Percentiles rank a stretch among this genome's conserved stretches.
These are phyloP conservation scores for Callyntrura sp. DNA, from an alignment of 2,888 invertebrate genomes.

Conservation along the genomic window DNA sequence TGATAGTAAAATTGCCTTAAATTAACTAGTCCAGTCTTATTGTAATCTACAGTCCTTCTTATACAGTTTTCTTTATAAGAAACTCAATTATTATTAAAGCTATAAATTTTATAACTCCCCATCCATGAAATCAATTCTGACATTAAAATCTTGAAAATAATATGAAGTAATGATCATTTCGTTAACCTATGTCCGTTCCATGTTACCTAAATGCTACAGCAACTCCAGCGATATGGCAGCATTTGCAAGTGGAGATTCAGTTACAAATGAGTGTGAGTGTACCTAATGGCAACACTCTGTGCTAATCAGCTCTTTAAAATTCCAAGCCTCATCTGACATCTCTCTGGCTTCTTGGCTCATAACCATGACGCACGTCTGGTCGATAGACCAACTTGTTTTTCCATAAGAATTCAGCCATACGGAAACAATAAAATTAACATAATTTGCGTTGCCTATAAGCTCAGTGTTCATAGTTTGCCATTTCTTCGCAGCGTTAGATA, in stretches of 20 bases:
- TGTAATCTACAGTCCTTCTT: too few species aligned
- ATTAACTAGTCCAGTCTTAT: too few species aligned
- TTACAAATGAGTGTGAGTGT: too few species aligned
- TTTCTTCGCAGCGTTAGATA: background rate
- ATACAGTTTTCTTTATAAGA: background rate
- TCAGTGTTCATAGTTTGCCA: too few species aligned
- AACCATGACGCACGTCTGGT: background rate
- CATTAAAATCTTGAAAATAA: too few species aligned
- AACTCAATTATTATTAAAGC: background rate
- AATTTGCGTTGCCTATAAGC: background rate
- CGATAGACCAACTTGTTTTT: conserved; percentile 12
- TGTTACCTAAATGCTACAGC: too few species aligned
- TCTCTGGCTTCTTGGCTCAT: background rate
- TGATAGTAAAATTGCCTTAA: too few species aligned
- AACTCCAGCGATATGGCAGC: background rate
- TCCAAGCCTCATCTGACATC: background rate
- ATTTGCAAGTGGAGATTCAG: background rate
- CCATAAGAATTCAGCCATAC: conserved; percentile 43
- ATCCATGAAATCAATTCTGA: conserved; percentile 36
- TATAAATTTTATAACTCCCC: too few species aligned
- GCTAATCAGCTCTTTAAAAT: background rate
- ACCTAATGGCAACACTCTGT: background rate
- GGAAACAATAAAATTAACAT: conserved; percentile 5
- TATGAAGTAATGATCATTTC: too few species aligned
- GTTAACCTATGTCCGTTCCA: too few species aligned